Conservation (phyloP, 30 jellyfish, hydroid and myxozoan species). For the Catostylus mosaicus region DNA sequence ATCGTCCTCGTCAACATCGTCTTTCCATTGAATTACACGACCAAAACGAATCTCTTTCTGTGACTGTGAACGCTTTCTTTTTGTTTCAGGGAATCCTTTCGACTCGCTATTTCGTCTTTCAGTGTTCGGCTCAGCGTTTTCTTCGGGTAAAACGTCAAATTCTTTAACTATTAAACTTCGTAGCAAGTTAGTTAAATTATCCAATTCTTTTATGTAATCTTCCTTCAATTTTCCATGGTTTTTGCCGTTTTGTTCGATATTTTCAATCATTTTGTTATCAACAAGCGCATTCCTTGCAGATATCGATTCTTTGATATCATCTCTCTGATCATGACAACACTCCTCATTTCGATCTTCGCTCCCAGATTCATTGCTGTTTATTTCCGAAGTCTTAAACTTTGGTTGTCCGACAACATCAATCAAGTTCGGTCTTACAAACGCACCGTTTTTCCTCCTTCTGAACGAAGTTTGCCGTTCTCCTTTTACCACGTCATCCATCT, state of each 20-base stretch:
- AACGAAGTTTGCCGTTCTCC: constrained; percentile 23
- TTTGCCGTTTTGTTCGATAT: no score
- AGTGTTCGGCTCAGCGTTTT: background rate
- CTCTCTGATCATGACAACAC: no score
- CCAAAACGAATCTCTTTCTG: constrained; percentile 11
- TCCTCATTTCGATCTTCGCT: background rate
- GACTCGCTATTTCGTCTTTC: background rate
- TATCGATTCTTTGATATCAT: no score
- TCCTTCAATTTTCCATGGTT: constrained; percentile 4
- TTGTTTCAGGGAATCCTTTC: constrained; percentile 2
- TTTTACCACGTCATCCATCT: background rate
- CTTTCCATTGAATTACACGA: constrained; percentile 31
- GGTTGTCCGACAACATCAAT: constrained; percentile 72
- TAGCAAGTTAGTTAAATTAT: constrained; percentile 17
- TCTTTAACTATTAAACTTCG: constrained; percentile 22
- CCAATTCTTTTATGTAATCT: constrained; percentile 16
- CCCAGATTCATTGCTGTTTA: background rate
- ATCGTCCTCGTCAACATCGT: constrained; percentile 37
- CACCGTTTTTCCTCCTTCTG: constrained; percentile 60
- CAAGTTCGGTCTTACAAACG: constrained; percentile 58
- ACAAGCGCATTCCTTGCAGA: no score
- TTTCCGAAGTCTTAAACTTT: constrained; percentile 22
- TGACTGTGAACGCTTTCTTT: constrained; percentile 37
- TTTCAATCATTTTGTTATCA: no score
- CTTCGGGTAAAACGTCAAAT: constrained; percentile 26